phyloP scores from a whole-genome alignment of 2,888 invertebrate genomes.

The Agrochola lota region DNA sequence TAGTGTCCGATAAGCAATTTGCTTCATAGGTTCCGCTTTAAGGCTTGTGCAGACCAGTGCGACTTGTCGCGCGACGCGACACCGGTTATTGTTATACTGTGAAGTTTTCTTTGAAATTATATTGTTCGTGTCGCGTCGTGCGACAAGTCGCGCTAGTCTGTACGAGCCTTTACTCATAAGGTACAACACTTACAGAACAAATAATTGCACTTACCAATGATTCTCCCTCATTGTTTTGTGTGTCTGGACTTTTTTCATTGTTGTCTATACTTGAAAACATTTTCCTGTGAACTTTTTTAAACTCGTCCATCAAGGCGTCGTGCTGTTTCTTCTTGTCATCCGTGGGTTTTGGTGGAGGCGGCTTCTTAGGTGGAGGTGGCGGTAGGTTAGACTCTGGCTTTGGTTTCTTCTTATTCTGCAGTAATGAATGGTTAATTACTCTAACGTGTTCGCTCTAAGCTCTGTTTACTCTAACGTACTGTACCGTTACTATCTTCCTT shows the following conservation, averaged over 20 bases:
- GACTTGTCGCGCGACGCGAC: too few species aligned
- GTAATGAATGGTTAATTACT: slow-evolving; percentile 1
- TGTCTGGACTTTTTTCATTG: slow-evolving; percentile 59
- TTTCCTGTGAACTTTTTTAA: slow-evolving; percentile 96
- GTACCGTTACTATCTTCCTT: not conserved
- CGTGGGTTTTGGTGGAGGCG: slow-evolving; percentile 81
- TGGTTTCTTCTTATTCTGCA: slow-evolving; percentile 82
- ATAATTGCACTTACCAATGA: slow-evolving; percentile 75
- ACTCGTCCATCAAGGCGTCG: slow-evolving; percentile 96
- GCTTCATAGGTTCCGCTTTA: slow-evolving; percentile 30
- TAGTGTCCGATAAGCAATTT: slow-evolving; percentile 41
- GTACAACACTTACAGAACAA: slow-evolving; percentile 4
- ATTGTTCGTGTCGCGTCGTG: too few species aligned
- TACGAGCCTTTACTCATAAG: slow-evolving; percentile 4
- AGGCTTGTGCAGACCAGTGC: too few species aligned
- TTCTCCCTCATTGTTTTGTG: slow-evolving; percentile 61
- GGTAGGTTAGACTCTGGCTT: slow-evolving; percentile 72
- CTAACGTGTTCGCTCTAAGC: not conserved
- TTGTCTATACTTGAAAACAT: slow-evolving; percentile 92
- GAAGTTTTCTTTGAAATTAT: too few species aligned
- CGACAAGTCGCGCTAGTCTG: too few species aligned
- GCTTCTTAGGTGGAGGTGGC: slow-evolving; percentile 78
- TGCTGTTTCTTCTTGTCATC: slow-evolving; percentile 93
- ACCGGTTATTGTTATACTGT: too few species aligned
- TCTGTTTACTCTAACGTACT: not conserved